These are phyloP conservation scores for Drosophila borborema DNA, from an alignment of 2,888 invertebrate genomes.

Conservation along the genomic window DNA sequence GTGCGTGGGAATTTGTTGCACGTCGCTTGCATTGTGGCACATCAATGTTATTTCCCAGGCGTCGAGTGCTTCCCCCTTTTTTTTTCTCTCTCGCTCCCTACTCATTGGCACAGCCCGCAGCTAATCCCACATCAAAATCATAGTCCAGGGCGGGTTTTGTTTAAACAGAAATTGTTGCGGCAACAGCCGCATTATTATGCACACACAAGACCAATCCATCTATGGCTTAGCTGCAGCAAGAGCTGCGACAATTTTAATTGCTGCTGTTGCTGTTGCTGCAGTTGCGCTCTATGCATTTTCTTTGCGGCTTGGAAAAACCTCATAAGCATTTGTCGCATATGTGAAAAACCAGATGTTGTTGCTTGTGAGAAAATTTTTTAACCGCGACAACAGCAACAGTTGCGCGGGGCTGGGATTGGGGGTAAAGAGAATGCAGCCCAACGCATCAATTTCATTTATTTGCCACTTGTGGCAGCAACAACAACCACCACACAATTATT, in stretches of 20 bases:
- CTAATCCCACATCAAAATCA: conserved; percentile 68
- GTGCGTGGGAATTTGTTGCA: conserved; percentile 60
- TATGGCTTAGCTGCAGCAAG: conserved; percentile 48
- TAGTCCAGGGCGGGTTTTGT: conserved; percentile 27
- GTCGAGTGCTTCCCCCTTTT: conserved; percentile 17
- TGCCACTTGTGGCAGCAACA: conserved; percentile 76
- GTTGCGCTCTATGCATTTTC: conserved; percentile 41
- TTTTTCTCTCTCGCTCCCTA: neutral
- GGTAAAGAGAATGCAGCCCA: conserved; percentile 46
- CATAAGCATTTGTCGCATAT: conserved; percentile 67
- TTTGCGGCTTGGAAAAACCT: conserved; percentile 58
- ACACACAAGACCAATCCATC: conserved; percentile 54
- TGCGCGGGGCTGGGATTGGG: neutral
- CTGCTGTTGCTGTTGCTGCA: conserved; percentile 39
- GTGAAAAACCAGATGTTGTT: conserved; percentile 71
- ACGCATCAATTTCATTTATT: conserved; percentile 79
- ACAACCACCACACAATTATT: conserved; percentile 71
- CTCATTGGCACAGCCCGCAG: conserved; percentile 27
- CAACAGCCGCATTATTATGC: conserved; percentile 31
- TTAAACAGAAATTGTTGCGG: conserved; percentile 13
- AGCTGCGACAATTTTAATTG: conserved; percentile 75
- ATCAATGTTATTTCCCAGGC: conserved; percentile 76
- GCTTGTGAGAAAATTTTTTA: conserved; percentile 71
- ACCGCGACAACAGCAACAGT: conserved; percentile 48
- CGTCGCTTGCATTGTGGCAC: conserved; percentile 30